Conservation (phyloP, 2,888 invertebrate species). For the Machimus rusticus region DNA sequence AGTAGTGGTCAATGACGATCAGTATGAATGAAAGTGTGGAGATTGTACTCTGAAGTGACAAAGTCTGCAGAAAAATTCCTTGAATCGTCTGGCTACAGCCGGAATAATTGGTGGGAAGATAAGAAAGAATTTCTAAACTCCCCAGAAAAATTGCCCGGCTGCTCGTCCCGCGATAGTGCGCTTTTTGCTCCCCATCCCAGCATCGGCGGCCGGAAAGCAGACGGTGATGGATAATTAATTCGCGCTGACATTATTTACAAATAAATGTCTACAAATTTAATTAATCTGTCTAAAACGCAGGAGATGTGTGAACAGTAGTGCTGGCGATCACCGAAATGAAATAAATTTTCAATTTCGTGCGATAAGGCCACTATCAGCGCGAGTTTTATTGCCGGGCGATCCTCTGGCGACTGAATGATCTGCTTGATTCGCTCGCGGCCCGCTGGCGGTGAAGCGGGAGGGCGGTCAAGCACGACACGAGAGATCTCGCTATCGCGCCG, state of each 20-base stretch:
- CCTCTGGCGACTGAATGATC: slow-evolving; percentile 34
- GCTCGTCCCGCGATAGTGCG: not conserved
- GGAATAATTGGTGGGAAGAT: not conserved
- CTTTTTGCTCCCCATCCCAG: not conserved
- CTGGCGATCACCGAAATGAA: slow-evolving; percentile 22
- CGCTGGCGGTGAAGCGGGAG: not conserved
- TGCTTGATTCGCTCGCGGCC: not conserved
- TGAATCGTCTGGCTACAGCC: slow-evolving; percentile 1
- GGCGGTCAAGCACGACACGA: not conserved
- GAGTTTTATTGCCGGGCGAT: slow-evolving; percentile 24
- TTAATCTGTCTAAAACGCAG: slow-evolving; percentile 6
- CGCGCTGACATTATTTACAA: slow-evolving; percentile 42
- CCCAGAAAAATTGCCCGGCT: not conserved
- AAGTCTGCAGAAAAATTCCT: slow-evolving; percentile 10
- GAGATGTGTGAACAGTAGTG: slow-evolving; percentile 21
- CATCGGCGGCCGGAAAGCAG: not conserved
- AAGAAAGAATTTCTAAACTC: not conserved
- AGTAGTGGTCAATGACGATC: slow-evolving; percentile 1
- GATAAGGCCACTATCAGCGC: slow-evolving; percentile 23
- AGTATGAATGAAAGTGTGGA: slow-evolving; percentile 29
- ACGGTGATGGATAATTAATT: slow-evolving; percentile 33
- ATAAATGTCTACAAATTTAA: slow-evolving; percentile 33
- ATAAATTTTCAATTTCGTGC: slow-evolving; percentile 31
- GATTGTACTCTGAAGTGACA: not conserved
- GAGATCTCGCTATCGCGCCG: slow-evolving; percentile 19